These are phyloP conservation scores for Copidosoma floridanum DNA, from an alignment of 1,140 invertebrate genomes.

Conservation along the genomic window DNA sequence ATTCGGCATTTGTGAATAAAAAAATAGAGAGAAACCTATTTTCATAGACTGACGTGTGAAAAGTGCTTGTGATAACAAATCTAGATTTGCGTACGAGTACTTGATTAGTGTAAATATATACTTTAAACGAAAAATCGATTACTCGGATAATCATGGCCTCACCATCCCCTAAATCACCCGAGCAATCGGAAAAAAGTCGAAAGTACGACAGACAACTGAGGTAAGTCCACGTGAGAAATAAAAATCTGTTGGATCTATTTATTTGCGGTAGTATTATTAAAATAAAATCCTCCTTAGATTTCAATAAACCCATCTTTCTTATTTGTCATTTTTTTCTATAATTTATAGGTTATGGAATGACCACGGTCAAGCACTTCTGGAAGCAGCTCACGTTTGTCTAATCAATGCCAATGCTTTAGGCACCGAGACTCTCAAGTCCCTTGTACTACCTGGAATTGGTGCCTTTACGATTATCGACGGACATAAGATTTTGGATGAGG, in stretches of 20 bases:
- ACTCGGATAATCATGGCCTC: slow-evolving; percentile 73
- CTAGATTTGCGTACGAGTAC: no score
- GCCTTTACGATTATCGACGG: slow-evolving; percentile 96
- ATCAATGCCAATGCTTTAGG: slow-evolving; percentile 93
- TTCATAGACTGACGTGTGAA: no score
- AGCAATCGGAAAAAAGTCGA: slow-evolving; percentile 74
- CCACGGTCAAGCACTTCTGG: slow-evolving; percentile 87
- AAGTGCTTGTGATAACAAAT: no score
- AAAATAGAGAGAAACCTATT: no score
- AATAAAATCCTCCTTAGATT: slow-evolving; percentile 11
- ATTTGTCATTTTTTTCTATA: slow-evolving; percentile 6
- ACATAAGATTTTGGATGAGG: slow-evolving; percentile 80
- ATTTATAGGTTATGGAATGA: slow-evolving; percentile 88
- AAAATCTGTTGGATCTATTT: no score
- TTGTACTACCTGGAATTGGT: slow-evolving; percentile 92
- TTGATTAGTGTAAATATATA: no score
- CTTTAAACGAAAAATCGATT: background rate
- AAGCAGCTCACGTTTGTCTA: slow-evolving; percentile 86
- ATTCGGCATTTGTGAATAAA: no score
- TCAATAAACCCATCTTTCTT: background rate
- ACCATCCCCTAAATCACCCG: slow-evolving; percentile 76
- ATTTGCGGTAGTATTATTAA: no score
- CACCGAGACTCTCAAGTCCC: slow-evolving; percentile 91
- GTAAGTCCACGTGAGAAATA: slow-evolving; percentile 47
- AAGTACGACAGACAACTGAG: slow-evolving; percentile 88